phyloP scores from a whole-genome alignment of 2,113 vertebrate genomes.

The Propithecus coquereli region DNA sequence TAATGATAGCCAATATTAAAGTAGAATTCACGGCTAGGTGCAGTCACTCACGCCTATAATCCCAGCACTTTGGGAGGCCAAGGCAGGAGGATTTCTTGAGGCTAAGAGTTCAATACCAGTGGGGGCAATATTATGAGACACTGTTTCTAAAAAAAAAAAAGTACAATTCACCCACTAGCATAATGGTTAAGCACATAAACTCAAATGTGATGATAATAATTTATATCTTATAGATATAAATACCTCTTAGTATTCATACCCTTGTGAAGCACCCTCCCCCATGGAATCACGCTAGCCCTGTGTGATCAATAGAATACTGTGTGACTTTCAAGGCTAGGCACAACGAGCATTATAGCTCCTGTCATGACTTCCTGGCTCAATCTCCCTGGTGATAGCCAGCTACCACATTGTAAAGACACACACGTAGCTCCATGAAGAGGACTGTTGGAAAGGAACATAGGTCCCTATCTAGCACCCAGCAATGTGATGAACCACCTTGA shows the following conservation, averaged over 20 bases:
- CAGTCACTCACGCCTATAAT: too few species aligned
- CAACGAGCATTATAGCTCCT: background rate
- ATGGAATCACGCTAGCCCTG: background rate
- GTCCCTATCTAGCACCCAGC: background rate
- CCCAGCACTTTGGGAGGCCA: too few species aligned
- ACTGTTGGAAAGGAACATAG: background rate
- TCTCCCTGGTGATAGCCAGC: background rate
- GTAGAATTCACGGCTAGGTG: too few species aligned
- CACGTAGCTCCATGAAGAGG: background rate
- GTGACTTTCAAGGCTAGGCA: background rate
- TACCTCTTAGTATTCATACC: background rate
- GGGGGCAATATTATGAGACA: too few species aligned
- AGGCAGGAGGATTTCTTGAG: too few species aligned
- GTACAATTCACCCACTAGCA: background rate
- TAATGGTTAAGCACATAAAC: background rate
- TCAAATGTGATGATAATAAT: background rate
- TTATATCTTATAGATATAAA: background rate
- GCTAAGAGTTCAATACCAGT: too few species aligned
- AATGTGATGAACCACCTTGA: background rate
- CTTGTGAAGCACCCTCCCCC: background rate
- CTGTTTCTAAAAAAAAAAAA: background rate
- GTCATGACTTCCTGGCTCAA: background rate
- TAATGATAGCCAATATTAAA: background rate
- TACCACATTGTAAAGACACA: background rate
- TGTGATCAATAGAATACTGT: background rate